phyloP scores from a whole-genome alignment of 2,797 vertebrate genomes.

The Alauda arvensis region DNA sequence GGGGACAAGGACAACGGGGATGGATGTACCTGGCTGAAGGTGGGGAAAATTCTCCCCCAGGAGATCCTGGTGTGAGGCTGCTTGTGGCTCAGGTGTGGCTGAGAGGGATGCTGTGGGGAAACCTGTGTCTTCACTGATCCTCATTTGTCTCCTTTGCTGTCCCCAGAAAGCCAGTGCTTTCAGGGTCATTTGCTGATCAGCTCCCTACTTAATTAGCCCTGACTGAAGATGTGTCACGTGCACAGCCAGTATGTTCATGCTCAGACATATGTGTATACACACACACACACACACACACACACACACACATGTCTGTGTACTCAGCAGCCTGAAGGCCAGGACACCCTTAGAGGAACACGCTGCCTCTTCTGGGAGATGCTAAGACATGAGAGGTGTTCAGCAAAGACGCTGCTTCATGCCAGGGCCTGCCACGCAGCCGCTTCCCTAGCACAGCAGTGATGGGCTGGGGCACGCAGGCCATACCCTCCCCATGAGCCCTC shows the following conservation, averaged over 20 bases:
- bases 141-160: not conserved
- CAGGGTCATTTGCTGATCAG: not conserved
- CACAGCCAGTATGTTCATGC: not conserved
- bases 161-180: not conserved
- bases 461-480: constrained; percentile 24
- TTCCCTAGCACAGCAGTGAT: constrained; percentile 1
- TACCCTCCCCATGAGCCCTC: not conserved
- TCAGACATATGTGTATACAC: not conserved
- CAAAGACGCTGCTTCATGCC: constrained; percentile 26
- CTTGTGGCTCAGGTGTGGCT: not conserved
- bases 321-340: not conserved
- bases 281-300: not conserved
- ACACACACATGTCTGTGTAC: accelerated
- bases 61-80: not conserved
- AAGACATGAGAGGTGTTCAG: not conserved
- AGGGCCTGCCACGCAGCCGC: not conserved
- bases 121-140: not conserved
- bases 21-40: not conserved
- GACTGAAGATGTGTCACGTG: not conserved
- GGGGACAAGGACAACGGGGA: not conserved
- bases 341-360: not conserved
- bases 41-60: not conserved
- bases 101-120: not conserved
- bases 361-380: not conserved
- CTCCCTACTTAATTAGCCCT: not conserved